Percentiles rank a stretch among this genome's conserved stretches.
These are phyloP conservation scores for Coelopa pilipes DNA, from an alignment of 2,888 invertebrate genomes.

Conservation along the genomic window DNA sequence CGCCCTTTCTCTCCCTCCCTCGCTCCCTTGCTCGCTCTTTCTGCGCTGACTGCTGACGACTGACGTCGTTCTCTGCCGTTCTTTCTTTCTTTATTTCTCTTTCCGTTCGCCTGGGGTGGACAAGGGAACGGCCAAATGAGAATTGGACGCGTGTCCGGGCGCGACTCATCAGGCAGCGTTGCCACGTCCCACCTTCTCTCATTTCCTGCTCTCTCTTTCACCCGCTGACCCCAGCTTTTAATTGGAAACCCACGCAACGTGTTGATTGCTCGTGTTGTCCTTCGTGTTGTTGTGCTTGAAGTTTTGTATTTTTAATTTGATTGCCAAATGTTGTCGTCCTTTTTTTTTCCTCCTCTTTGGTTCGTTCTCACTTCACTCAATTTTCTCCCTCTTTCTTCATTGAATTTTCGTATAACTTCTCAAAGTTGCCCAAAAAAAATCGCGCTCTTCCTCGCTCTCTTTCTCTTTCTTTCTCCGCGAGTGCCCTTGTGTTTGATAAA, in stretches of 20 bases:
- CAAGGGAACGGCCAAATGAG: too few species aligned
- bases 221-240: not conserved
- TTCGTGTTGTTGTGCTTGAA: conserved; percentile 1
- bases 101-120: too few species aligned
- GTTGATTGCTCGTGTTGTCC: not conserved
- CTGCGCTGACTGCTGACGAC: too few species aligned
- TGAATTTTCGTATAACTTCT: not conserved
- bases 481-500: conserved; percentile 21
- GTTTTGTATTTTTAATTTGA: conserved; percentile 24
- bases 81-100: too few species aligned
- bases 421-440: not conserved
- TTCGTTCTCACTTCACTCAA: not conserved
- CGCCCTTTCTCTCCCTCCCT: too few species aligned
- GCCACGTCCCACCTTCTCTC: too few species aligned
- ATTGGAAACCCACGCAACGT: too few species aligned
- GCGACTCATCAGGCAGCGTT: too few species aligned
- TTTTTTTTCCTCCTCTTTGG: not conserved
- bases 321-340: not conserved
- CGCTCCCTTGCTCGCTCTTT: too few species aligned
- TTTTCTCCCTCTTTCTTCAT: not conserved
- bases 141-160: too few species aligned
- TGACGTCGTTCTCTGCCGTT: too few species aligned
- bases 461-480: not conserved
- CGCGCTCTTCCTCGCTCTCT: not conserved
- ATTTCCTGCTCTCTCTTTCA: not conserved